Base-by-base conservation (phyloP, 35 echinoderm and acorn worm genomes). In the Lytechinus pictus region DNA sequence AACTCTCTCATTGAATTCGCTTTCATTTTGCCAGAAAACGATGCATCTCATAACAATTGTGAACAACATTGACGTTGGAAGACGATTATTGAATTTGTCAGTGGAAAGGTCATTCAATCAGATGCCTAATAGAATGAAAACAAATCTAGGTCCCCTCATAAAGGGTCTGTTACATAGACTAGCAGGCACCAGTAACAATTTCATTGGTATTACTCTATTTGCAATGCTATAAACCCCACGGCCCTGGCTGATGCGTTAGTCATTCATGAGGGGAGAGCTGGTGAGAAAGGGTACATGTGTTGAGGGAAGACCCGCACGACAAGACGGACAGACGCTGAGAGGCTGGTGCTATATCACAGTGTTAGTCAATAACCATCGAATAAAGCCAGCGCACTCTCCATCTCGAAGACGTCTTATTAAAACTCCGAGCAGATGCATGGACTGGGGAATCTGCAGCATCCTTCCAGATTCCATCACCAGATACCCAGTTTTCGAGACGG, bases 161-260 rank as follows among this genome's bases (percentile, higher is more conserved):
- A 79, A 79, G 66, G 66, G 66, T 79, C 66, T 79, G 66, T 4
- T 7, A 24, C 4, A 5, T 19, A 79, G 66, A 79, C 66, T 79
- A 79, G 66, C 16, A 79, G 66, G 66, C 66, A 0, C 33, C 8
- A 24, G 66, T 79, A 79, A 79, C 66, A 79, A 79, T 79, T 79
- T 79, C 66, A 79, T 79, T 24, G 66, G 66, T 79, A 79, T 79
- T 79, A 79, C 66, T n/a, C 66, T 79, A 79, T 79, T 79, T 79
- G 66, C 66, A 1, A 79, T 79, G 66, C 66, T 79, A 79, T 79
- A 79, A 79, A 79, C 66, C 66, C 66, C 21, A 79, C 66, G 66
- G 66, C 66, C 66, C 66, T 24, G 21, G 19, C 66, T 24, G 66
- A 16, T n/a, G 66, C 12, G 66, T 79, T 79, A 79, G 66, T 79